Percentiles rank a stretch among this genome's conserved stretches.
These are phyloP conservation scores for Panopea generosa DNA, from an alignment of 2,888 invertebrate species.

Conservation along the genomic window DNA sequence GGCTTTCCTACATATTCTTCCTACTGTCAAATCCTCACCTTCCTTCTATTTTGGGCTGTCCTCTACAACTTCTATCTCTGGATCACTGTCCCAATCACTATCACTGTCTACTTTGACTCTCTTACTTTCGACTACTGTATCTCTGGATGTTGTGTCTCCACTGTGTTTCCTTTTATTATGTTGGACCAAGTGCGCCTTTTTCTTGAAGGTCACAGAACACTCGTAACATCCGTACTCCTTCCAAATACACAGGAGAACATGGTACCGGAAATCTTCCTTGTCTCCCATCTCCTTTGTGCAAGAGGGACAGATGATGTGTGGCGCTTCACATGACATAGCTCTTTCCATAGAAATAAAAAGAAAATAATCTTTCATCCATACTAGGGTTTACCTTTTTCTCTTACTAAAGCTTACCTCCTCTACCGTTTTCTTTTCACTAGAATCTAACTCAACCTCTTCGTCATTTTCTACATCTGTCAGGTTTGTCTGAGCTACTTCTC, in stretches of 20 bases:
- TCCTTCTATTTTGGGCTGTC: background rate
- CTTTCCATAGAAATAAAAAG: too few species aligned
- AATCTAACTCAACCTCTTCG: background rate
- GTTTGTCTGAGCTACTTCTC: background rate
- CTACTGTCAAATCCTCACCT: background rate
- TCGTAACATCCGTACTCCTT: background rate
- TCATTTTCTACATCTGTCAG: background rate
- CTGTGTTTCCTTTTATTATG: background rate
- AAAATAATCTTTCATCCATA: background rate
- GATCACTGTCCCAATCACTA: constrained; percentile 1
- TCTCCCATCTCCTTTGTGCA: background rate
- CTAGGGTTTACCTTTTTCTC: background rate
- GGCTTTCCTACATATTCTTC: background rate
- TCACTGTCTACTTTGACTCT: background rate
- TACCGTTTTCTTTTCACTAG: background rate
- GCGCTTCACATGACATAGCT: background rate
- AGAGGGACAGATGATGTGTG: background rate
- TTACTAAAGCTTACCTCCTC: background rate
- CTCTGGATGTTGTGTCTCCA: background rate
- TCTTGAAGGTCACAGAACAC: background rate
- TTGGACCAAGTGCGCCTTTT: background rate
- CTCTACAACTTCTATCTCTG: background rate
- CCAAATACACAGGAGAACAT: background rate
- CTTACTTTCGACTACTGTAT: background rate
- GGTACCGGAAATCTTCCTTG: background rate